phyloP scores from a whole-genome alignment of 2,113 vertebrate genomes.

The Rynchops niger region DNA sequence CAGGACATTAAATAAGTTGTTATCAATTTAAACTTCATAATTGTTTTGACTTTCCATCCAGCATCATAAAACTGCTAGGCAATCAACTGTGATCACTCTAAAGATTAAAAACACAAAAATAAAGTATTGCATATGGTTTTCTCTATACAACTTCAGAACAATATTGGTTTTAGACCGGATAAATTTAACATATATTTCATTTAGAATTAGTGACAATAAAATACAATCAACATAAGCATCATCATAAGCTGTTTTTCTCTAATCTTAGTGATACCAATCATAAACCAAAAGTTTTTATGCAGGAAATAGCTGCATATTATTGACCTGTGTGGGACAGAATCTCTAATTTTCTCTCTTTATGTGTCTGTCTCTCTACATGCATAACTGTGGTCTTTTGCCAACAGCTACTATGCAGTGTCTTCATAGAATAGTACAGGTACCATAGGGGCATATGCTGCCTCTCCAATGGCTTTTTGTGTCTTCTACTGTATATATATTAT shows the following conservation, averaged over 20 bases:
- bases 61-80: neutral
- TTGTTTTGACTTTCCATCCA: neutral
- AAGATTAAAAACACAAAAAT: neutral
- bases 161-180: neutral
- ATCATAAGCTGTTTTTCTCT: neutral
- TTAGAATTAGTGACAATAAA: neutral
- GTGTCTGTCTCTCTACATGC: neutral
- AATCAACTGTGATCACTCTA: neutral
- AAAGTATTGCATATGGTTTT: neutral
- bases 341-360: neutral
- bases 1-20: neutral
- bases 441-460: neutral
- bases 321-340: neutral
- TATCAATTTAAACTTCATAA: constrained; percentile 12
- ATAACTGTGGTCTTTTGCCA: neutral
- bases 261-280: neutral
- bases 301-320: neutral
- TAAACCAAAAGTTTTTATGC: neutral
- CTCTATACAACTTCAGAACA: neutral
- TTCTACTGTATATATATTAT: neutral
- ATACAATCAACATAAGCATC: neutral
- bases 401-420: neutral
- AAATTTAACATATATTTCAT: neutral
- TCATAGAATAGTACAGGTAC: neutral
- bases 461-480: neutral